phyloP scores from a whole-genome alignment of 2,888 invertebrate genomes.

The Drosophila melanocephala region DNA sequence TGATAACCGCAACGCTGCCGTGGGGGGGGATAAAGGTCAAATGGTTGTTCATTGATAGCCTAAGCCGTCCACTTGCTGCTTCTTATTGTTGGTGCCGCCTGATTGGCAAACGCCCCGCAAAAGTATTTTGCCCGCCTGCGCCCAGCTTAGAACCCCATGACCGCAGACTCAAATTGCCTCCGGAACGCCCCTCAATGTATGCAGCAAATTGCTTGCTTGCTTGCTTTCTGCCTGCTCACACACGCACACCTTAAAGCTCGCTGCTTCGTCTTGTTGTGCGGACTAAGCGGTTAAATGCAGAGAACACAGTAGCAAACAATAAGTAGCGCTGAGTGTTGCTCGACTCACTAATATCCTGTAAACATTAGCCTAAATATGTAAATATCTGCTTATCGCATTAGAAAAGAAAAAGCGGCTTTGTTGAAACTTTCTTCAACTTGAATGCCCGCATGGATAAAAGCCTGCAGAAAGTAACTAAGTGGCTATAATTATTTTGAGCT shows the following conservation, averaged over 20 bases:
- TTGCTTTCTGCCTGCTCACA: slow-evolving; percentile 17
- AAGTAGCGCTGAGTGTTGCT: not conserved
- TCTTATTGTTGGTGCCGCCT: slow-evolving; percentile 51
- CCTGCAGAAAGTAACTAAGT: not conserved
- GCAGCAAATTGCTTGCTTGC: slow-evolving; percentile 73
- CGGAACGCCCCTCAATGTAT: slow-evolving; percentile 60
- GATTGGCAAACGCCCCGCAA: slow-evolving; percentile 38
- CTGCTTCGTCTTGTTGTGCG: slow-evolving; percentile 14
- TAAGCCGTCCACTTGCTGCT: slow-evolving; percentile 52
- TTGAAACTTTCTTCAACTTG: not conserved
- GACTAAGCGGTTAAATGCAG: slow-evolving; percentile 65
- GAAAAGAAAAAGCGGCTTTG: not conserved
- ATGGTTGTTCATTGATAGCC: slow-evolving; percentile 55
- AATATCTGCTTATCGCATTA: not conserved
- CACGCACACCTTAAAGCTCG: slow-evolving; percentile 44
- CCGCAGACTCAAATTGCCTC: slow-evolving; percentile 49
- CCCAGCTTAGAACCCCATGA: slow-evolving; percentile 29
- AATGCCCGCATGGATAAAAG: not conserved
- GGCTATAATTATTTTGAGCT: not conserved
- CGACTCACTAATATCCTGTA: slow-evolving; percentile 19
- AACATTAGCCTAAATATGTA: not conserved
- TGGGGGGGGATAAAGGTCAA: slow-evolving; percentile 55
- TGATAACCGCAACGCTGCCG: slow-evolving; percentile 23
- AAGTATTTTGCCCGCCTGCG: not conserved
- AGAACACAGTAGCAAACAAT: slow-evolving; percentile 49